These are phyloP conservation scores for Lepidochrysops patricia DNA, from an alignment of 2,888 invertebrate genomes.

Conservation along the genomic window DNA sequence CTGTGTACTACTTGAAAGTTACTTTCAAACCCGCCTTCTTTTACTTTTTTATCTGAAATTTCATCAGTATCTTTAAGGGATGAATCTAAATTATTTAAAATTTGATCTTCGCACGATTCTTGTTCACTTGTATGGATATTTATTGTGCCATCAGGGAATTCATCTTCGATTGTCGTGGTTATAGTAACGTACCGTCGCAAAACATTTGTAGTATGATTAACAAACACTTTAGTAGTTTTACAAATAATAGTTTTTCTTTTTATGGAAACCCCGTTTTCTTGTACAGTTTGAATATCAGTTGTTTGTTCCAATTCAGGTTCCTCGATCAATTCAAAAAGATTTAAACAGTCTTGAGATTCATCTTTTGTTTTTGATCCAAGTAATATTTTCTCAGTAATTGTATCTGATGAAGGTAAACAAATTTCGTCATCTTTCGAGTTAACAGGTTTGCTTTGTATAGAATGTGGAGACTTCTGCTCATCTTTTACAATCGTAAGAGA, in stretches of 20 bases:
- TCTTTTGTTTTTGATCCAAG: background rate
- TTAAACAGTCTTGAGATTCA: background rate
- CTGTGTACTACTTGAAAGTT: conserved; percentile 37
- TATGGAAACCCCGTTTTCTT: conserved; percentile 29
- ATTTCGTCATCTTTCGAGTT: background rate
- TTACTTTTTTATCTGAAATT: background rate
- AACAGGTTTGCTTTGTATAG: conserved; percentile 9
- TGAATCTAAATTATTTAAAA: conserved; percentile 15
- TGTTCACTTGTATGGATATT: conserved; percentile 32
- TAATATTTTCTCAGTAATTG: background rate
- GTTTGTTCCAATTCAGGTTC: conserved; percentile 25
- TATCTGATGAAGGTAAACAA: background rate
- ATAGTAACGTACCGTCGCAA: conserved; percentile 31
- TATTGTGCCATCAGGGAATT: conserved; percentile 34
- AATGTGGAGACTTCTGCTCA: conserved; percentile 17
- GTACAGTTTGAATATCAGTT: conserved; percentile 25
- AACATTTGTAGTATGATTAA: conserved; percentile 23
- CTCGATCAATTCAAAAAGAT: conserved; percentile 22
- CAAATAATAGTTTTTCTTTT: conserved; percentile 30
- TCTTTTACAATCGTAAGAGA: conserved; percentile 8
- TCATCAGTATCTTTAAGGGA: background rate
- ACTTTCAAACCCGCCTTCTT: conserved; percentile 26
- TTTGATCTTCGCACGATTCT: conserved; percentile 28
- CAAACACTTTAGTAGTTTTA: conserved; percentile 29
- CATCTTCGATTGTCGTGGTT: conserved; percentile 32